Conservation (phyloP, 1,140 invertebrate genomes). For the Belonocnema kinseyi region DNA sequence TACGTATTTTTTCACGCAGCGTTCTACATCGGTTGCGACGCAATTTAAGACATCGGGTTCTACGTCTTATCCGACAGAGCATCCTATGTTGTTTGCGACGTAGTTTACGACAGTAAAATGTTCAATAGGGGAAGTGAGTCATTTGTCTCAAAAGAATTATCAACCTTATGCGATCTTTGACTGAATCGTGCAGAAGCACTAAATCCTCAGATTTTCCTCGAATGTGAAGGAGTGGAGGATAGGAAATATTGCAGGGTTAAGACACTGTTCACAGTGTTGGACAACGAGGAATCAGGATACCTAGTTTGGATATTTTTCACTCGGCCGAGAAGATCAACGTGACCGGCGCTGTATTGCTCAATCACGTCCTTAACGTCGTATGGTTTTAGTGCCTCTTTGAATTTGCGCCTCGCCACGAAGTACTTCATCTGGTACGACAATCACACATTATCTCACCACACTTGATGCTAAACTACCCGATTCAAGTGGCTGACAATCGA, state of each 20-base stretch:
- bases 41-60: too few relatives aligned
- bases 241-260: constrained; percentile 42
- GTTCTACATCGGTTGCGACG: too few relatives aligned
- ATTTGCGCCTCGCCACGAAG: constrained; percentile 92
- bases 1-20: too few relatives aligned
- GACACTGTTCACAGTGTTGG: constrained; percentile 47
- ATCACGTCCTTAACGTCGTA: constrained; percentile 97
- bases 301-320: constrained; percentile 93
- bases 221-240: neutral
- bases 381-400: constrained; percentile 93
- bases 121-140: too few relatives aligned
- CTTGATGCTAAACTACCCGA: neutral
- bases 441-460: neutral
- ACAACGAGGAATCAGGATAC: constrained; percentile 73
- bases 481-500: neutral
- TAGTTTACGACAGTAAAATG: too few relatives aligned
- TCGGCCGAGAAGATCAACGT: constrained; percentile 91
- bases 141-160: neutral
- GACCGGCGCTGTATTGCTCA: constrained; percentile 94
- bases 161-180: too few relatives aligned
- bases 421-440: constrained; percentile 86
- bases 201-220: constrained; percentile 36
- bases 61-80: too few relatives aligned
- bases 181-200: constrained; percentile 30
- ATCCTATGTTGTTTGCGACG: too few relatives aligned